Conservation (phyloP, 2,113 vertebrate genomes). For the Catharus fuscescens region DNA sequence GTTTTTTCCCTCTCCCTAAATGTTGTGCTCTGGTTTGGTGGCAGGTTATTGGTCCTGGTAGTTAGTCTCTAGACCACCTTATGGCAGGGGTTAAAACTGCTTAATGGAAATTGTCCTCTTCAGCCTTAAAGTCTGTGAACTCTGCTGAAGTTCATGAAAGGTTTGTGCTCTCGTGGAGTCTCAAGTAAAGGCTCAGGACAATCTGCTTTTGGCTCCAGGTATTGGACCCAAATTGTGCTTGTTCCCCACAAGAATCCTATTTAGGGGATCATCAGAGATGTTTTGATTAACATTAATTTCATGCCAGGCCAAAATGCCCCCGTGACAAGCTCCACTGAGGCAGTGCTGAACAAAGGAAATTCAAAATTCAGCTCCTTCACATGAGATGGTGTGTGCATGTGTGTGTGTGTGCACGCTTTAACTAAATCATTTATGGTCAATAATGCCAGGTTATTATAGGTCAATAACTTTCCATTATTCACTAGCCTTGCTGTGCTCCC, state of each 20-base stretch:
- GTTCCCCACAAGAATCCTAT: background rate
- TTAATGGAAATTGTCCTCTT: background rate
- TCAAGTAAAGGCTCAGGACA: background rate
- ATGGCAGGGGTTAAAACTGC: background rate
- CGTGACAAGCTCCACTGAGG: background rate
- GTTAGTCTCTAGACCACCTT: background rate
- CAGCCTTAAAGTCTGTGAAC: background rate
- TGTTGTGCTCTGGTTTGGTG: background rate
- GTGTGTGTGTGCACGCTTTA: background rate
- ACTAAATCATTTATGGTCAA: slow-evolving; percentile 75
- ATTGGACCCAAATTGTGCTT: background rate
- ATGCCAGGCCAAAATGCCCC: background rate
- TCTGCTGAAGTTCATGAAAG: background rate
- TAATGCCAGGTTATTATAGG: slow-evolving; percentile 73
- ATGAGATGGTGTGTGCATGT: background rate
- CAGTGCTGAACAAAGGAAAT: background rate
- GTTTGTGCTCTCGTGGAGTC: background rate
- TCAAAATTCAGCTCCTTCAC: slow-evolving; percentile 45
- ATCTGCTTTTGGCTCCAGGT: background rate
- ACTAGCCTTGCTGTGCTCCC: slow-evolving; percentile 58
- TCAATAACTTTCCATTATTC: slow-evolving; percentile 76
- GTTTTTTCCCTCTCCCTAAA: background rate
- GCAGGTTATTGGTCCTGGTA: background rate
- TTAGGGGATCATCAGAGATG: background rate
- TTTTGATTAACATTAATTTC: background rate